phyloP scores from a whole-genome alignment of 2,888 invertebrate genomes.

The Meloe dianella region DNA sequence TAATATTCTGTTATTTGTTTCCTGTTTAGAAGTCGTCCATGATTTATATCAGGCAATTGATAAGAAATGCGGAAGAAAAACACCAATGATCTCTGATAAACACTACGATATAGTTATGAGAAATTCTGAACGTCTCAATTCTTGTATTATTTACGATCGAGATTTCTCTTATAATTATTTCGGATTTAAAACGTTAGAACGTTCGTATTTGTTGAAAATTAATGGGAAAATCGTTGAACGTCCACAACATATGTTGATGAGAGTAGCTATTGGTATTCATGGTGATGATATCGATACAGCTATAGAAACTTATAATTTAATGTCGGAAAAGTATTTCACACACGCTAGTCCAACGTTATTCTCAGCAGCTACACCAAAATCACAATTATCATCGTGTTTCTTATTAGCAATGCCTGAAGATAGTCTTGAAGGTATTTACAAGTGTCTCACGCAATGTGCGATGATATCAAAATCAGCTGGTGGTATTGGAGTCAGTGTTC shows the following conservation, averaged over 20 bases:
- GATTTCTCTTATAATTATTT: slow-evolving; percentile 76
- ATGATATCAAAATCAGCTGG: slow-evolving; percentile 96
- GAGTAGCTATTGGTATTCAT: slow-evolving; percentile 96
- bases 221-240: slow-evolving; percentile 92
- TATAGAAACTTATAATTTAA: slow-evolving; percentile 93
- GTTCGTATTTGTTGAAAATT: slow-evolving; percentile 92
- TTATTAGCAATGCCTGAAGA: slow-evolving; percentile 93
- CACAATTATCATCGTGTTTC: slow-evolving; percentile 96
- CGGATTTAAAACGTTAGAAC: slow-evolving; percentile 98
- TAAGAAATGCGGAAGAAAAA: background rate
- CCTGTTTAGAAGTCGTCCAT: background rate
- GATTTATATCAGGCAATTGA: background rate
- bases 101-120: background rate
- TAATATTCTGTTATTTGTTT: background rate
- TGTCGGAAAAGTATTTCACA: slow-evolving; percentile 96
- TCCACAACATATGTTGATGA: slow-evolving; percentile 98
- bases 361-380: slow-evolving; percentile 88
- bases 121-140: background rate
- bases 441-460: slow-evolving; percentile 90
- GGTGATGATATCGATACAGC: slow-evolving; percentile 90
- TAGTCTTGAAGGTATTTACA: slow-evolving; percentile 94
- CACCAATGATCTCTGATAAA: background rate
- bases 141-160: slow-evolving; percentile 54
- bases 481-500: slow-evolving; percentile 95
- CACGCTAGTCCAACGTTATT: slow-evolving; percentile 98